Evolutionary conservation across 2,888 invertebrate species (phyloP).

Genomic region (Lochmaea crataegi): DNA sequence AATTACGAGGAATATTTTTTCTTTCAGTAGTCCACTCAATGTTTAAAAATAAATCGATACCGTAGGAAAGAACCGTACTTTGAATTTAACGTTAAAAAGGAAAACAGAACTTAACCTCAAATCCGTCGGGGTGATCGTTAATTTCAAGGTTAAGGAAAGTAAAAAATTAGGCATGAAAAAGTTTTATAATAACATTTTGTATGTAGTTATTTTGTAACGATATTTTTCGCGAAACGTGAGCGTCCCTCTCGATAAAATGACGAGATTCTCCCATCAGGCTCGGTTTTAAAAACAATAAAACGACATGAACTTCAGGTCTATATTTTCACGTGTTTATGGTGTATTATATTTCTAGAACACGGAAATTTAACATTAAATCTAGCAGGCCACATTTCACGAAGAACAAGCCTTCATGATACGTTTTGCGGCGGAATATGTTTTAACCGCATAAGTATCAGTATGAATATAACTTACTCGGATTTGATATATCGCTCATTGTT

Average conservation of each 20-base stretch:
- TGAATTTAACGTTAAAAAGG: too few species aligned
- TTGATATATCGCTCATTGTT: too few species aligned
- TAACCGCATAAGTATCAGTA: neutral
- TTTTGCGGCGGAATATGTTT: slow-evolving; percentile 1
- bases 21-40: too few species aligned
- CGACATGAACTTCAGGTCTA: slow-evolving; percentile 24
- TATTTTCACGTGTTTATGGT: slow-evolving; percentile 48
- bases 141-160: too few species aligned
- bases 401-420: slow-evolving; percentile 33
- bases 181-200: too few species aligned
- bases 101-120: too few species aligned
- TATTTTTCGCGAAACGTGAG: neutral
- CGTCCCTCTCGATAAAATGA: slow-evolving; percentile 16
- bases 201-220: neutral
- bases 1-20: too few species aligned
- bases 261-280: neutral
- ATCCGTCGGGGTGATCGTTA: too few species aligned
- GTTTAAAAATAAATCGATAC: too few species aligned
- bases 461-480: neutral
- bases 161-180: too few species aligned
- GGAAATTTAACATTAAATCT: slow-evolving; percentile 45
- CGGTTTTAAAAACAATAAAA: slow-evolving; percentile 17
- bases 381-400: slow-evolving; percentile 38
- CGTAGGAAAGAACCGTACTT: too few species aligned
- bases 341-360: slow-evolving; percentile 48